Evolutionary conservation across 2,888 invertebrate genomes (phyloP).

Genomic region (Congeria kusceri): DNA sequence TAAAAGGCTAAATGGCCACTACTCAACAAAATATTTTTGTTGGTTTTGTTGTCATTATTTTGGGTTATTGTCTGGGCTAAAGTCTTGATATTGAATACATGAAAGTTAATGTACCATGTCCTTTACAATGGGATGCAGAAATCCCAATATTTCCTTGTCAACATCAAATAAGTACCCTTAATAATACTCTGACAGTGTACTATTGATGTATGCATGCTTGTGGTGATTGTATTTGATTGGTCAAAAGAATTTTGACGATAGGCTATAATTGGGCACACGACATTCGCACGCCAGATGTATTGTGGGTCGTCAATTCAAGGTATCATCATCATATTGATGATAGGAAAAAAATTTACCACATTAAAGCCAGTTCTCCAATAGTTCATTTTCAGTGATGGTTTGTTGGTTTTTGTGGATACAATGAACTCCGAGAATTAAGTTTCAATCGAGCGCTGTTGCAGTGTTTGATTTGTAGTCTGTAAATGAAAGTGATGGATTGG

Average conservation of each 20-base stretch:
- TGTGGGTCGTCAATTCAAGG: not conserved
- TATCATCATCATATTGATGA: not conserved
- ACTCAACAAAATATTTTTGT: too few species aligned
- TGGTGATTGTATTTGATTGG: not conserved
- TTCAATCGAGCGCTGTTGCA: not conserved
- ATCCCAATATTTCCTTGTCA: too few species aligned
- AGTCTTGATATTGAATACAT: too few species aligned
- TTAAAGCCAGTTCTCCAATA: conserved; percentile 8
- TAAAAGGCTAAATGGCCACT: too few species aligned
- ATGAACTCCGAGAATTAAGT: not conserved
- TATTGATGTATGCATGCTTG: too few species aligned
- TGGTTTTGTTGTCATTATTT: too few species aligned
- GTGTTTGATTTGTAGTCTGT: not conserved
- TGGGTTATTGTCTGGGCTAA: too few species aligned
- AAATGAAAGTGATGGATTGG: not conserved
- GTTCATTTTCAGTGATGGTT: not conserved
- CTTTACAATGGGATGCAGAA: too few species aligned
- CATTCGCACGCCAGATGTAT: conserved; percentile 53
- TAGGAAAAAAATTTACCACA: conserved; percentile 32
- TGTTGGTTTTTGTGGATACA: not conserved
- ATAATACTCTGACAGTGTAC: not conserved
- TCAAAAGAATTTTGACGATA: conserved; percentile 1
- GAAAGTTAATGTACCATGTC: too few species aligned
- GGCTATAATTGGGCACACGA: conserved; percentile 54
- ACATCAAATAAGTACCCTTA: not conserved